phyloP scores from a whole-genome alignment of 2,113 vertebrate genomes.

The Eptatretus burgeri region DNA sequence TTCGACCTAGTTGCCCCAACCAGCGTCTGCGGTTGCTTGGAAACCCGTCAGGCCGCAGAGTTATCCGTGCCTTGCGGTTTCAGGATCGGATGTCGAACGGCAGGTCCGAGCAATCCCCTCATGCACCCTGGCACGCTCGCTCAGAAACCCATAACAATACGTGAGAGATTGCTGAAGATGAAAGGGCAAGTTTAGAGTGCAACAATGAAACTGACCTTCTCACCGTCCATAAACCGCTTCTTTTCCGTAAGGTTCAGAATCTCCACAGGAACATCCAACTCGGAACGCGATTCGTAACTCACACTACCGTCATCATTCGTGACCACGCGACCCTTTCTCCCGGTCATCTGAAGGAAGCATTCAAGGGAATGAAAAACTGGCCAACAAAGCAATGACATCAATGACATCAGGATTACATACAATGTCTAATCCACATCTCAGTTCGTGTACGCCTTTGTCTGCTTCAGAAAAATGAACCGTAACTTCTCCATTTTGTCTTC shows the following conservation, averaged over 20 bases:
- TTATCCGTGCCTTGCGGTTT: no score
- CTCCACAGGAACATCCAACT: slow-evolving; percentile 79
- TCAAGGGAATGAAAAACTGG: not conserved
- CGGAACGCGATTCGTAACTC: slow-evolving; percentile 70
- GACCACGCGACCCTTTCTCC: slow-evolving; percentile 74
- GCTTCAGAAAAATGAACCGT: no score
- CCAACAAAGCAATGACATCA: not conserved
- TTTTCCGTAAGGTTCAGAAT: slow-evolving; percentile 94
- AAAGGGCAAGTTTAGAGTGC: no score
- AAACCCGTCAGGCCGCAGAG: no score
- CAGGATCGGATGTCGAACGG: no score
- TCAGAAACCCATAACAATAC: no score
- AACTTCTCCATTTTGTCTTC: no score
- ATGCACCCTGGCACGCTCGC: not conserved
- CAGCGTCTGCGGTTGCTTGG: no score
- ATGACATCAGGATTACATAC: not conserved
- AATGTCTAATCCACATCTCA: not conserved
- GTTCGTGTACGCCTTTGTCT: not conserved
- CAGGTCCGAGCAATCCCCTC: no score
- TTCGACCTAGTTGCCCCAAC: no score
- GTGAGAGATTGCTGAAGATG: no score
- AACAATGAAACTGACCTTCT: slow-evolving; percentile 32
- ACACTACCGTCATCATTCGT: slow-evolving; percentile 92
- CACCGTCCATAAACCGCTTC: slow-evolving; percentile 90
- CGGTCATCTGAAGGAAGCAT: slow-evolving; percentile 46